phyloP scores from a whole-genome alignment of 2,888 invertebrate species.

The Endotricha flammealis region DNA sequence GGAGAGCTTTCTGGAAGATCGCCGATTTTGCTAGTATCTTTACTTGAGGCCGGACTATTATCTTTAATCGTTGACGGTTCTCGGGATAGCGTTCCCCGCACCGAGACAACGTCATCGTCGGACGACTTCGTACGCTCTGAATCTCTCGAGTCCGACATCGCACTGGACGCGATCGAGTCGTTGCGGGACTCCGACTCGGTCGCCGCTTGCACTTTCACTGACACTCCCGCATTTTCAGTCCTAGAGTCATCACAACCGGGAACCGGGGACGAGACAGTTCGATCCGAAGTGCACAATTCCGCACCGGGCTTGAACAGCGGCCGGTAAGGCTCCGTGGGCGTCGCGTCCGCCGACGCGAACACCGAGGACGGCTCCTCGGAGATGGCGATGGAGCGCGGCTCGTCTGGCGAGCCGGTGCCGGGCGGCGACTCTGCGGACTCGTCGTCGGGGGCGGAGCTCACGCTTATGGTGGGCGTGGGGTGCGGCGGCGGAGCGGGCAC shows the following conservation, averaged over 20 bases:
- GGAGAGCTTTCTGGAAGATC: conserved; percentile 35
- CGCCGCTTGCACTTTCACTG: conserved; percentile 24
- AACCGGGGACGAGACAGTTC: conserved; percentile 22
- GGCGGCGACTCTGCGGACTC: conserved; percentile 45
- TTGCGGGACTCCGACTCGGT: conserved; percentile 32
- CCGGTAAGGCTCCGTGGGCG: conserved; percentile 52
- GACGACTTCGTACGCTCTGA: conserved; percentile 36
- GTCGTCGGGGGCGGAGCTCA: conserved; percentile 84
- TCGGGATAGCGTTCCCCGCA: conserved; percentile 33
- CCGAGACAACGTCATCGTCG: conserved; percentile 34
- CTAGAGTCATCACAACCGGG: conserved; percentile 27
- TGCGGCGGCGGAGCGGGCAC: conserved; percentile 51
- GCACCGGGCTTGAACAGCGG: conserved; percentile 25
- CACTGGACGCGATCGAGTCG: conserved; percentile 29
- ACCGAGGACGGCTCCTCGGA: conserved; percentile 68
- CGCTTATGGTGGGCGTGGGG: conserved; percentile 80
- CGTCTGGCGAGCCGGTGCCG: conserved; percentile 50
- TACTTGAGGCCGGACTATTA: conserved; percentile 41
- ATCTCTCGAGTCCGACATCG: conserved; percentile 33
- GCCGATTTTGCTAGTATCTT: conserved; percentile 35
- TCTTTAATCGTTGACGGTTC: conserved; percentile 49
- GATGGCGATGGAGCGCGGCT: conserved; percentile 52
- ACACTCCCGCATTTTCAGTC: conserved; percentile 33
- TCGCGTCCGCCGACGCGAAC: conserved; percentile 63
- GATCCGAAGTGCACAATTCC: conserved; percentile 24